Base-by-base conservation (phyloP, 2,888 invertebrate genomes). In the Trachelus troglodyta region DNA sequence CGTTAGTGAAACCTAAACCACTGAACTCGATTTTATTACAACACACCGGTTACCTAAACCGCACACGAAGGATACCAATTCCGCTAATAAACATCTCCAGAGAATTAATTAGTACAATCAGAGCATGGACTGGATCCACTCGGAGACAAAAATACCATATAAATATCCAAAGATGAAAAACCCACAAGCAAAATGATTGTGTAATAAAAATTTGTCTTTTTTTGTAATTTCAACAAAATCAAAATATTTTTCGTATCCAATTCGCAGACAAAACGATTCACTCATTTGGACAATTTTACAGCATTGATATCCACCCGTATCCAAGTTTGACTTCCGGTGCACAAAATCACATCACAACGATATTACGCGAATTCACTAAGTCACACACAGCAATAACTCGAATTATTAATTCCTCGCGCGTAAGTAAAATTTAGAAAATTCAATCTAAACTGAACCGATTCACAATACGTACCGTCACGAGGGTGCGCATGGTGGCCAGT, bases 401-500 rank as follows among this genome's bases (percentile, higher is more conserved):
- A 9, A 56, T 23, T 23, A 23, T 56, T 6, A 15, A 15, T 37
- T 23, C 56, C 15, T 40, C 23, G 40, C 15, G 40, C 40, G 56
- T 56, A 23, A 56, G 1, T 23, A 9, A 9, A 56, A 9, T 23
- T 23, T 3, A 9, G 2, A 34, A 31, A 71, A 71, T 71, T 30
- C 71, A 56, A 56, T 56, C 23, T 56, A 56, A 56, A 56, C 56
- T 3, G 71, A 34, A 71, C 34, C 33, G 71, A 71, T 31, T 71
- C 71, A 71, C 71, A 79, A 89, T 90, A 90, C 90, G 85, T 90
- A 91, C 91, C 91, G 87, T 90, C 84, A 83, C 86, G 84, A 87
- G 85, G 86, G 85, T 85, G 84, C 86, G 85, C 91, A 91, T 91
- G 83, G 82, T 88, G 85, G 56, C 85, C 85, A 76, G 76, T 76